Conservation (phyloP, 2,113 vertebrate genomes). For the Bungarus multicinctus region DNA sequence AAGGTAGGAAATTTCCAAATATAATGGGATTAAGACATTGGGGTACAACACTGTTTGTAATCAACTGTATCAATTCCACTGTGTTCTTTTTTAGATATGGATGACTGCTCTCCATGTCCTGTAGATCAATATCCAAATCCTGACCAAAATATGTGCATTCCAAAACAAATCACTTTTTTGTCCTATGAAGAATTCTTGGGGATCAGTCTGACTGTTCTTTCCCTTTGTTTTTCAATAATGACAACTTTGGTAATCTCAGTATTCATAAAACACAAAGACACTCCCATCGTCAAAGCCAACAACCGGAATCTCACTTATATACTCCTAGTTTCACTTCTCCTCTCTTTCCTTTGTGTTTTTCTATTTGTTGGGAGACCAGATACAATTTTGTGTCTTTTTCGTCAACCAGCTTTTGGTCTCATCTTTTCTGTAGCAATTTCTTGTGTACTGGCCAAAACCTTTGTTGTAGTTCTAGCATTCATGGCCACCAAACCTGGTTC, state of each 20-base stretch:
- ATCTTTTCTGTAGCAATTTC: neutral
- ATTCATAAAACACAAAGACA: neutral
- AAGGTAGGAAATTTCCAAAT: neutral
- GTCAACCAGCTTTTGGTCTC: neutral
- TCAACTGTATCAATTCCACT: too few relatives aligned
- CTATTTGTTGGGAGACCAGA: neutral
- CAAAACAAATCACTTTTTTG: neutral
- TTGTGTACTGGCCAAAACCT: neutral
- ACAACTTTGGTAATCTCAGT: neutral
- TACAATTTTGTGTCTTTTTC: neutral
- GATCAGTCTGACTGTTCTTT: neutral
- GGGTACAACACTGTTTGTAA: neutral
- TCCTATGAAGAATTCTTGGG: neutral
- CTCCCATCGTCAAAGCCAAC: neutral
- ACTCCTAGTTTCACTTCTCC: neutral
- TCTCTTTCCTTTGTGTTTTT: neutral
- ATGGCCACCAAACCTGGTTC: neutral
- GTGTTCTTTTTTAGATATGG: neutral
- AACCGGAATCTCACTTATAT: neutral
- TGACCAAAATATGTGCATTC: neutral
- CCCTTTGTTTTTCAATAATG: neutral
- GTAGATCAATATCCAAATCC: neutral
- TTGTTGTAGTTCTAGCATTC: neutral
- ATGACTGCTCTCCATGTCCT: neutral
- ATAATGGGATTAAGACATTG: neutral